A percentile compares a stretch with the other conserved stretches of the same genome.
Conservation (phyloP, 1,140 invertebrate genomes). For the Gryllus bimaculatus region DNA sequence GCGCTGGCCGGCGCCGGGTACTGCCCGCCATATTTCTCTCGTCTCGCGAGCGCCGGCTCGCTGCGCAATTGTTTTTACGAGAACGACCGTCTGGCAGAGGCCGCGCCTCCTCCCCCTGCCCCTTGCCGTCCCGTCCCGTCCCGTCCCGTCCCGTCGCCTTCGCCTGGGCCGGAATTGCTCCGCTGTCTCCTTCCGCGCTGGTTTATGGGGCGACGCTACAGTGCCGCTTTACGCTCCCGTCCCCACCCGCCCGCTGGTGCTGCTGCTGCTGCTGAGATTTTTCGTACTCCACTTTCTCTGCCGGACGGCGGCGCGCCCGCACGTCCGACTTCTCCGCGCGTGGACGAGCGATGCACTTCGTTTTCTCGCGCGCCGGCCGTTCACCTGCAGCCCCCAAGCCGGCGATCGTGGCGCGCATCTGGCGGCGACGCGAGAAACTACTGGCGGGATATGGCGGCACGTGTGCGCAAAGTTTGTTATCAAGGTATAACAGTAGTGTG, state of each 20-base stretch:
- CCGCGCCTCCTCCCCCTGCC: no score
- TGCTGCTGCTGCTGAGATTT: not conserved
- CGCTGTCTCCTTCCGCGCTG: not conserved
- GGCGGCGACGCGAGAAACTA: no score
- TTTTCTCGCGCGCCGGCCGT: no score
- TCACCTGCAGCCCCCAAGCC: no score
- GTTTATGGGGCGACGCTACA: not conserved
- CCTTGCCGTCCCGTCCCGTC: not conserved
- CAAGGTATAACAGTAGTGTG: no score
- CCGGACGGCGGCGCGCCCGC: no score
- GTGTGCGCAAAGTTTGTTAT: no score
- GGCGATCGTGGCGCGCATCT: no score
- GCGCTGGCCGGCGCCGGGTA: not conserved
- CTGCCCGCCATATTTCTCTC: not conserved
- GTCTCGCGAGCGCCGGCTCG: not conserved
- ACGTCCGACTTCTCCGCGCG: no score
- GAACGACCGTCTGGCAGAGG: not conserved
- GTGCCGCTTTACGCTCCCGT: not conserved
- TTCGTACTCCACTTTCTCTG: not conserved
- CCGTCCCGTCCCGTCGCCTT: not conserved
- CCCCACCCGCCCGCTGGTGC: not conserved
- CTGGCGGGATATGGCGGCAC: no score
- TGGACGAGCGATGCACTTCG: no score
- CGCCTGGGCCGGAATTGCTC: not conserved
- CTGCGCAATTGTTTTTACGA: conserved; percentile 4